phyloP scores from a whole-genome alignment of 2,797 vertebrate species.

The Picus viridis region DNA sequence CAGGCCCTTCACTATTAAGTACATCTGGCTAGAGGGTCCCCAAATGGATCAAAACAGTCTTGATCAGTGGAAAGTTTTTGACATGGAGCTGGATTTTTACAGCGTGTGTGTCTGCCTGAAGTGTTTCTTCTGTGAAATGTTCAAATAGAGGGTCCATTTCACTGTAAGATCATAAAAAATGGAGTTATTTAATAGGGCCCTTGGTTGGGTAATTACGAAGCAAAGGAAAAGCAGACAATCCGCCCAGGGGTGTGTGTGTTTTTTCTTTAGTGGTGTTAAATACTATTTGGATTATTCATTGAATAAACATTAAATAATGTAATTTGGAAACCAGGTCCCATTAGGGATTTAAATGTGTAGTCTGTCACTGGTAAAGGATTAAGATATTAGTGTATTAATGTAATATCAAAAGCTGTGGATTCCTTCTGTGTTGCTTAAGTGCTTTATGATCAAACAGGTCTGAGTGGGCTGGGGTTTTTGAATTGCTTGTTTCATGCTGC shows the following conservation, averaged over 20 bases:
- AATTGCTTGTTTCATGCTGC: constrained; percentile 35
- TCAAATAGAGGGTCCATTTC: constrained; percentile 54
- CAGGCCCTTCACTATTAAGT: background rate
- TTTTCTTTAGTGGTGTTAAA: constrained; percentile 76
- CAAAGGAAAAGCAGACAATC: constrained; percentile 70
- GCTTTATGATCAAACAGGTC: constrained; percentile 68
- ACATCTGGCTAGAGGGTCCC: background rate
- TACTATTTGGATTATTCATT: constrained; percentile 79
- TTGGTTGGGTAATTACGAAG: constrained; percentile 66
- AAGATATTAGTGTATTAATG: constrained; percentile 80
- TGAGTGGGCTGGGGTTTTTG: background rate
- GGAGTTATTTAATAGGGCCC: constrained; percentile 67
- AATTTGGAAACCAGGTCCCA: constrained; percentile 78
- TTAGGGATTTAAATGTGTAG: constrained; percentile 75
- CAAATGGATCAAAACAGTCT: background rate
- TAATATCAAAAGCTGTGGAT: constrained; percentile 73
- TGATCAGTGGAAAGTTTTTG: constrained; percentile 37
- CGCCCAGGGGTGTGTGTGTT: constrained; percentile 51
- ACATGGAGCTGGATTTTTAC: constrained; percentile 20
- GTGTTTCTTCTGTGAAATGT: constrained; percentile 33
- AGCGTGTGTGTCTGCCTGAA: background rate
- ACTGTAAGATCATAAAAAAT: constrained; percentile 68
- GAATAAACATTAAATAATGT: constrained; percentile 83
- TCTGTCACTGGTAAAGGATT: constrained; percentile 74
- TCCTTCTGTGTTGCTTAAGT: constrained; percentile 62